phyloP scores from a whole-genome alignment of 2,113 vertebrate genomes.

The Ammodytes dubius region DNA sequence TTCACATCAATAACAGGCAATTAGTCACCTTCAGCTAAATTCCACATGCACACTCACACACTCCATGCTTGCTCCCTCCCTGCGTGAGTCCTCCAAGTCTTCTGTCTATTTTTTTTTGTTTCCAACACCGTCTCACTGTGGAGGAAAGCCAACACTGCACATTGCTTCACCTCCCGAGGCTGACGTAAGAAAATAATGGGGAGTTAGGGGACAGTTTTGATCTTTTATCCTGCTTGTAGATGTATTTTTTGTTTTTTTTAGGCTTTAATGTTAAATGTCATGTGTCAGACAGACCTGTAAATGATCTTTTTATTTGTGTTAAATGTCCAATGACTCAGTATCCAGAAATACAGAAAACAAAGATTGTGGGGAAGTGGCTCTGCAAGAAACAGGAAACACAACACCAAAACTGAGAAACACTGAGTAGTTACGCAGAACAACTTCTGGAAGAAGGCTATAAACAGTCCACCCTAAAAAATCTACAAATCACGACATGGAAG shows the following conservation, averaged over 20 bases:
- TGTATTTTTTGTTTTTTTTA: background rate
- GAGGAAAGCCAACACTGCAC: conserved; percentile 52
- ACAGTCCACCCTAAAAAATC: background rate
- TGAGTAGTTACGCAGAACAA: background rate
- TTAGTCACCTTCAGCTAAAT: conserved; percentile 71
- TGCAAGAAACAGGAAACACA: conserved; percentile 66
- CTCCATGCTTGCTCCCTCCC: background rate
- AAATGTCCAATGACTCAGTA: background rate
- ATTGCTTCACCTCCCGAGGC: conserved; percentile 15
- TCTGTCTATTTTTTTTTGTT: conserved; percentile 6
- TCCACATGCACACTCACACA: conserved; percentile 32
- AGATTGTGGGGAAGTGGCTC: conserved; percentile 71
- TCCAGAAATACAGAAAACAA: conserved; percentile 1
- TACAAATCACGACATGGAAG: conserved; percentile 30
- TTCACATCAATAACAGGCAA: conserved; percentile 69
- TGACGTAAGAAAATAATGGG: conserved; percentile 15
- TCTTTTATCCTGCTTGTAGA: background rate
- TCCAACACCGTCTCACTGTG: conserved; percentile 65
- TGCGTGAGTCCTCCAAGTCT: background rate
- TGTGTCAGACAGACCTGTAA: background rate
- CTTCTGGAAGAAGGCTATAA: background rate
- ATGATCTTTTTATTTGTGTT: background rate
- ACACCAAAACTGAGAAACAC: conserved; percentile 10
- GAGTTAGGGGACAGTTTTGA: background rate
- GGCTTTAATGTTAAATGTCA: background rate